Conservation (phyloP, 2,113 vertebrate species). For the Apistogramma diplotaenia region DNA sequence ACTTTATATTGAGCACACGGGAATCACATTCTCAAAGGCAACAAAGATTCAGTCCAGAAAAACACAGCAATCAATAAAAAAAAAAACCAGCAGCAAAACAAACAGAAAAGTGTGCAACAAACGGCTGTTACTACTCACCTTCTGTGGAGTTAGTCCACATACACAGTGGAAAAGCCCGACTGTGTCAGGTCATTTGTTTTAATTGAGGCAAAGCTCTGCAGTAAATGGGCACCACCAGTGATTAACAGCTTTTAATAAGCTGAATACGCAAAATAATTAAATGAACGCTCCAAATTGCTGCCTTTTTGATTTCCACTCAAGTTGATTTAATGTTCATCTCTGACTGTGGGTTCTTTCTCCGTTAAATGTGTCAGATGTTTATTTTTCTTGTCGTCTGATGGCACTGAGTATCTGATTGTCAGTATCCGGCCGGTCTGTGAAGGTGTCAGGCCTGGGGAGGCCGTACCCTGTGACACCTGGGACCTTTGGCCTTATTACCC, state of each 20-base stretch:
- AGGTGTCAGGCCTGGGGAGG: accelerated
- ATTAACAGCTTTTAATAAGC: too few species aligned
- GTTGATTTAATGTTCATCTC: too few species aligned
- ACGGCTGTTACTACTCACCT: too few species aligned
- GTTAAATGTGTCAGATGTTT: not conserved
- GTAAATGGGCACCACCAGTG: too few species aligned
- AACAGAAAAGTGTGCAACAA: too few species aligned
- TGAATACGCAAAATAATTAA: too few species aligned
- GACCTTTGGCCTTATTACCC: not conserved
- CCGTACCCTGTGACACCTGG: not conserved
- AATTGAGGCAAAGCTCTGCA: too few species aligned
- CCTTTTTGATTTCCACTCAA: too few species aligned
- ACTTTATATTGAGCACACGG: not conserved
- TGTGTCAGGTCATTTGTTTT: too few species aligned
- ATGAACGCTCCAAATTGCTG: too few species aligned
- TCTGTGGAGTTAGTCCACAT: too few species aligned
- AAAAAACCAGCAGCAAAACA: not conserved
- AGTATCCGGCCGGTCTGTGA: not conserved
- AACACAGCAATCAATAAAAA: not conserved
- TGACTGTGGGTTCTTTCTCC: not conserved
- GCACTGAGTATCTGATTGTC: accelerated
- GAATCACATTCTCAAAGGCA: not conserved
- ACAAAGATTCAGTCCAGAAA: accelerated
- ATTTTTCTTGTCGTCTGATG: not conserved
- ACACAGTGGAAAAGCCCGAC: too few species aligned